Percentiles rank a stretch among this genome's conserved stretches.
Conservation (phyloP, 2,113 vertebrate species). For the Nestor notabilis region DNA sequence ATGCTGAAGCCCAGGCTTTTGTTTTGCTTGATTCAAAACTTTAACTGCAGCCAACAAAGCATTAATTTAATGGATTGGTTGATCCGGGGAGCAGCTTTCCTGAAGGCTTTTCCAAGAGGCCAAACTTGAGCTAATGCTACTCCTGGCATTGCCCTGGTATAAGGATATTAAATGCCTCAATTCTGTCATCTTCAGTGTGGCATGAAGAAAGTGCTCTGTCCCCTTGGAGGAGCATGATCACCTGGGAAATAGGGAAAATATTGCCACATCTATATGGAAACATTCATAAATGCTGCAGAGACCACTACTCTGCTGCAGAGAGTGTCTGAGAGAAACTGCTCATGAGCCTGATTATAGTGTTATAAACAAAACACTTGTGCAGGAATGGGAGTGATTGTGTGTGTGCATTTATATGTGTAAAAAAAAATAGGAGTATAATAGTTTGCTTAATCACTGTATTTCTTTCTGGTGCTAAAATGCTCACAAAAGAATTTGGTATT, state of each 20-base stretch:
- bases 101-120: not conserved
- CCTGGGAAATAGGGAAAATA: not conserved
- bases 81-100: not conserved
- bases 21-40: slow-evolving; percentile 51
- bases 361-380: too few relatives aligned
- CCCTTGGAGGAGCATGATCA: not conserved
- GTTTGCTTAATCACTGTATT: not conserved
- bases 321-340: not conserved
- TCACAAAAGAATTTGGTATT: not conserved
- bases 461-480: not conserved
- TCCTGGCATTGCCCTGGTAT: not conserved
- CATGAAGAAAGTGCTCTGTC: not conserved
- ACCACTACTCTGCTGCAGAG: not conserved
- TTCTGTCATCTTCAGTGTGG: not conserved
- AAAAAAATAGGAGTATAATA: not conserved
- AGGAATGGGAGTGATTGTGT: not conserved
- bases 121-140: not conserved
- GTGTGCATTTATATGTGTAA: not conserved
- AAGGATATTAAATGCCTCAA: not conserved
- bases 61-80: not conserved
- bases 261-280: not conserved
- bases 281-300: not conserved
- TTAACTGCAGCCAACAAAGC: slow-evolving; percentile 14
- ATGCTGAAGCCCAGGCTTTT: slow-evolving; percentile 48
- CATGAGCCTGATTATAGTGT: not conserved